phyloP scores from a whole-genome alignment of 2,888 invertebrate genomes.

The Scaptomyza polygonia region DNA sequence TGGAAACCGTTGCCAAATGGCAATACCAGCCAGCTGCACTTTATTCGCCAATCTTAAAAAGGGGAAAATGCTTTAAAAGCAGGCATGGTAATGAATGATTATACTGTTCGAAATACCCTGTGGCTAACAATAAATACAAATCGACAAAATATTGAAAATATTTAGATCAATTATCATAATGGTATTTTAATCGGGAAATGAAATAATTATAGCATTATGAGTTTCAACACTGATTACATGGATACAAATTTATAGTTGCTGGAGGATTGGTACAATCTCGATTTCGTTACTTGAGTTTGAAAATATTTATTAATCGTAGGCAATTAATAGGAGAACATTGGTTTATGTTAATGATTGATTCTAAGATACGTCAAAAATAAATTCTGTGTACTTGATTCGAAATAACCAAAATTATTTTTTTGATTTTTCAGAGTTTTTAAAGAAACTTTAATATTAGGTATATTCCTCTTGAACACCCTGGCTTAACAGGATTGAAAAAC shows the following conservation, averaged over 20 bases:
- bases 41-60: slow-evolving; percentile 51
- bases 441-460: background rate
- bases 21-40: slow-evolving; percentile 64
- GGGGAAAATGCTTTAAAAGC: slow-evolving; percentile 16
- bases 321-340: too few species aligned
- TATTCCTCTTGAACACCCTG: background rate
- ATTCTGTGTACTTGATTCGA: too few species aligned
- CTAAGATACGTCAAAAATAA: too few species aligned
- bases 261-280: too few species aligned
- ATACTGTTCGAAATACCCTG: slow-evolving; percentile 33
- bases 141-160: background rate
- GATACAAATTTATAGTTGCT: too few species aligned
- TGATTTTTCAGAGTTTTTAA: background rate
- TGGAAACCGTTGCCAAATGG: slow-evolving; percentile 65
- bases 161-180: background rate
- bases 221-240: background rate
- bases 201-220: background rate
- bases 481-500: slow-evolving; percentile 47
- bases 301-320: too few species aligned
- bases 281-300: too few species aligned
- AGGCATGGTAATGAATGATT: slow-evolving; percentile 8
- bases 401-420: too few species aligned
- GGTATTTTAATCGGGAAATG: background rate
- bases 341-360: too few species aligned
- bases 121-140: background rate